phyloP scores from a whole-genome alignment of 2,113 vertebrate species.

The Chionodraco myersi region DNA sequence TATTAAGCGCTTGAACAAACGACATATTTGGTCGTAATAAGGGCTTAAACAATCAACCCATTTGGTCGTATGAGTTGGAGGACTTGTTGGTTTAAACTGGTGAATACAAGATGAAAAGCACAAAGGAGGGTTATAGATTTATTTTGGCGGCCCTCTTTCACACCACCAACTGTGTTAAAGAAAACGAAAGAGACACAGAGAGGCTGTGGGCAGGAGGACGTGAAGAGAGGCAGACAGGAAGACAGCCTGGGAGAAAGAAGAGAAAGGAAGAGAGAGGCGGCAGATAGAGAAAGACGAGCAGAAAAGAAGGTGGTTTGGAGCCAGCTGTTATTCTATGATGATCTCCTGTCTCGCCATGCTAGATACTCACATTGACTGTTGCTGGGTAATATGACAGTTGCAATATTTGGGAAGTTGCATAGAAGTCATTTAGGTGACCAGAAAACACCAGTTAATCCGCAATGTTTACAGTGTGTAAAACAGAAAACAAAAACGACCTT shows the following conservation, averaged over 20 bases:
- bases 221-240: conserved; percentile 43
- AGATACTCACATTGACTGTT: conserved; percentile 11
- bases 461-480: conserved; percentile 8
- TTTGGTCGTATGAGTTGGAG: too few species aligned
- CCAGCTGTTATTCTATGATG: conserved; percentile 44
- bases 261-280: conserved; percentile 8
- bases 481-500: not conserved
- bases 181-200: conserved; percentile 31
- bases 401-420: not conserved
- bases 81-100: conserved; percentile 23
- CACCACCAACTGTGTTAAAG: conserved; percentile 50
- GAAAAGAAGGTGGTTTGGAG: conserved; percentile 27
- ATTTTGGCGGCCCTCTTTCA: conserved; percentile 14
- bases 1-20: too few species aligned
- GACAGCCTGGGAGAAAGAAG: conserved; percentile 12
- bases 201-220: conserved; percentile 29
- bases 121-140: conserved; percentile 34
- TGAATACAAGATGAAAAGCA: conserved; percentile 36
- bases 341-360: conserved; percentile 30
- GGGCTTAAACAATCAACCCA: too few species aligned
- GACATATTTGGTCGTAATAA: too few species aligned
- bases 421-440: conserved; percentile 20
- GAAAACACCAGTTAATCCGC: conserved; percentile 26
- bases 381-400: conserved; percentile 3
- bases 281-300: conserved; percentile 13